These are phyloP conservation scores for Centroberyx gerrardi DNA, from an alignment of 2,797 vertebrate genomes.

Conservation along the genomic window DNA sequence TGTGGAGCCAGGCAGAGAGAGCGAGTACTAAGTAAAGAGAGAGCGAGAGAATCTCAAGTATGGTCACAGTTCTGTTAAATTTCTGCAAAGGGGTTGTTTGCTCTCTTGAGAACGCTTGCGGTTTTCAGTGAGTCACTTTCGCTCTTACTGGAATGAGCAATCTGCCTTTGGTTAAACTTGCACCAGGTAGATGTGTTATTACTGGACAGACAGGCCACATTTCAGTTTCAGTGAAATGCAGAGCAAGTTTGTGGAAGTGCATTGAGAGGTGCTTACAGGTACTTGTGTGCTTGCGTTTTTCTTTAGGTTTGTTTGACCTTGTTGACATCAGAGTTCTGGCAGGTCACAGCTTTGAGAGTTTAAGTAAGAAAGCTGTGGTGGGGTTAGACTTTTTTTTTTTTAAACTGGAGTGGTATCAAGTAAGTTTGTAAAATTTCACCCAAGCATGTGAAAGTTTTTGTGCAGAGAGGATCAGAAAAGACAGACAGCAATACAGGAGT, in stretches of 20 bases:
- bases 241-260: background rate
- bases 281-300: slow-evolving; percentile 12
- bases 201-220: background rate
- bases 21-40: background rate
- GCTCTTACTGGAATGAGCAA: background rate
- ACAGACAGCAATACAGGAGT: background rate
- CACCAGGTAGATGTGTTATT: background rate
- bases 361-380: background rate
- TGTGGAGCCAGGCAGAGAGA: background rate
- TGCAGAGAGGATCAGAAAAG: slow-evolving; percentile 19
- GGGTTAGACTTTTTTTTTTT: background rate
- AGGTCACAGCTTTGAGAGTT: slow-evolving; percentile 1
- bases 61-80: slow-evolving; percentile 43
- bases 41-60: slow-evolving; percentile 28
- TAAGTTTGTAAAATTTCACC: slow-evolving; percentile 56
- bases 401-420: background rate
- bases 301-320: slow-evolving; percentile 18
- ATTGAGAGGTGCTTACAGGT: slow-evolving; percentile 6
- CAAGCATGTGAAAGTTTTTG: slow-evolving; percentile 34
- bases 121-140: slow-evolving; percentile 47
- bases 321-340: background rate
- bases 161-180: background rate
- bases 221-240: slow-evolving; percentile 21
- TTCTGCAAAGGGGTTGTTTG: slow-evolving; percentile 53
- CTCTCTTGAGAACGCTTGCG: slow-evolving; percentile 17